Evolutionary conservation across 2,797 vertebrate species (phyloP).

Genomic region (Epinephelus malabaricus): DNA sequence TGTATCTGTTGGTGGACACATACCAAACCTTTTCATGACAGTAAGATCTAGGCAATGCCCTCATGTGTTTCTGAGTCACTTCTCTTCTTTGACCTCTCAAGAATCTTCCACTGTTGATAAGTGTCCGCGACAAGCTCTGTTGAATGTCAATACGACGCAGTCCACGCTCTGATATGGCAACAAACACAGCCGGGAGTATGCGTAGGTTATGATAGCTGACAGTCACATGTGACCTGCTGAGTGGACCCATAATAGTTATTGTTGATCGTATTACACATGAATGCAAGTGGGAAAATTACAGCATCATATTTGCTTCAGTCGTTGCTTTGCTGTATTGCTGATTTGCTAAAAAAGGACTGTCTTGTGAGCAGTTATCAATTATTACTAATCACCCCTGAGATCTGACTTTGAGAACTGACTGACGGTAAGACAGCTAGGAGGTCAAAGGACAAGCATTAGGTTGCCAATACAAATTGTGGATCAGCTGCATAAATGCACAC

Average conservation of each 20-base stretch:
- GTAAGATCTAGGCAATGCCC: background rate
- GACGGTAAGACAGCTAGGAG: conserved; percentile 9
- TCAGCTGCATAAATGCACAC: conserved; percentile 1
- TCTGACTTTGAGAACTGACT: conserved; percentile 1
- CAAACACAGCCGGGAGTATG: conserved; percentile 65
- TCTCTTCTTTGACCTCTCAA: conserved; percentile 48
- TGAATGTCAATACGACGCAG: conserved; percentile 78
- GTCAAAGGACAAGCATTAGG: conserved; percentile 14
- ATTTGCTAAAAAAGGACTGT: too few species aligned
- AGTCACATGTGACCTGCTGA: conserved; percentile 37
- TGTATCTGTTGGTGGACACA: background rate
- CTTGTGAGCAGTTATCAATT: background rate
- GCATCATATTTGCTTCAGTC: background rate
- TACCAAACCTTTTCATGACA: background rate
- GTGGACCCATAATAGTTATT: conserved; percentile 54
- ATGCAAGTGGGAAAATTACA: conserved; percentile 36
- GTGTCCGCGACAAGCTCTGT: conserved; percentile 59
- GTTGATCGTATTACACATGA: conserved; percentile 43
- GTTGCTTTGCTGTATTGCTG: background rate
- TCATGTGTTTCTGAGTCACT: background rate
- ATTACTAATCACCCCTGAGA: conserved; percentile 6
- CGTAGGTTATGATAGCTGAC: conserved; percentile 50
- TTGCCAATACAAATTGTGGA: conserved; percentile 6
- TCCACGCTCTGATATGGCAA: conserved; percentile 77
- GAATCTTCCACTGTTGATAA: conserved; percentile 65